Evolutionary conservation across 1,140 invertebrate genomes (phyloP), one percentile per base, ranked within the genome.

Genomic region (Berghia stephanieae): DNA sequence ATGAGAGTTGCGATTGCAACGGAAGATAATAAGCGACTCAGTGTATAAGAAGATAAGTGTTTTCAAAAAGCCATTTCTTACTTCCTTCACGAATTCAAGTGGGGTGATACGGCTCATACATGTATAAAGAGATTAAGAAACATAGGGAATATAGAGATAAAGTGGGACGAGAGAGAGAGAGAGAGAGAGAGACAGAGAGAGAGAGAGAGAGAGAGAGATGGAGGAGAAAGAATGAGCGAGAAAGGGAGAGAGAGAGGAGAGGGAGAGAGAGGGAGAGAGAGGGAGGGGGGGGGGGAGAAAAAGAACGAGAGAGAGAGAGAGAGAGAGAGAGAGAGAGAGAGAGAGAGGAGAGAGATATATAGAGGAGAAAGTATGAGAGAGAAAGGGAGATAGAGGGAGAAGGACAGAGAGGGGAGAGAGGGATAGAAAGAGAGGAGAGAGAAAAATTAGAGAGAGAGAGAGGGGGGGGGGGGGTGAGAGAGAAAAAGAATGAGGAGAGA

Each of bases 171-270:
- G 36, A 71, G 42, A 71, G 68, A 71, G 42, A 71, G 38, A 71
- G 42, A 71, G 36, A 42, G 68, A 71, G 42, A 43, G 68, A 44
- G 42, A 71, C n/a, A 71, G 68, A 44, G n/a, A 71, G 42, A 44
- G 8, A 44, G 42, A 71, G 8, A 71, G 42, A 44, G 3, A 44
- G 36, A 44, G 8, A 75, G 55, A 63, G 36, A 60, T 24, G n/a
- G n/a, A 75, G 43, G 8, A 74, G 71, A 74, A 13, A 74, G 71
- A 74, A 36, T 31, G 46, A 6, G 49, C 55, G 46, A 57, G 71
- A 74, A 21, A 74, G 44, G 57, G 71, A 57, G 49, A 74, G 43
- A 57, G 71, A 74, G 44, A 74, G 42, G 40, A 43, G 42, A 36
- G 40, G 63, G 49, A n/a, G 67, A 77, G 75, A 44, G 60, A 36